These are phyloP conservation scores for Aporophyla lueneburgensis DNA, from an alignment of 2,888 invertebrate species.

Conservation along the genomic window DNA sequence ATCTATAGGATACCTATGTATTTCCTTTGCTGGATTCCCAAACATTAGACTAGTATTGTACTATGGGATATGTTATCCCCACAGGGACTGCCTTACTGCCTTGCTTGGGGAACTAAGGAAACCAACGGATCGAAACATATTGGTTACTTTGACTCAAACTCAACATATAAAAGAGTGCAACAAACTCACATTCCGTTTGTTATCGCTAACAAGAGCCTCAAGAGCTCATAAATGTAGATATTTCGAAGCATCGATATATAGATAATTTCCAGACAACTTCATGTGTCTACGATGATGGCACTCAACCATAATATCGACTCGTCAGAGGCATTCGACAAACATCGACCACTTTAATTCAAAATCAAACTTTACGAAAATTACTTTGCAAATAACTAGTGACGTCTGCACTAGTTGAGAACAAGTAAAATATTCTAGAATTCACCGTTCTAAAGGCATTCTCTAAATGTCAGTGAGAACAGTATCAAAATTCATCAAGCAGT, in stretches of 20 bases:
- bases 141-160: not conserved
- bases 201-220: slow-evolving; percentile 18
- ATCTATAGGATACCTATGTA: not conserved
- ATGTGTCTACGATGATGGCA: not conserved
- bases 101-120: too few species aligned
- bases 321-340: slow-evolving; percentile 29
- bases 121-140: not conserved
- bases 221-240: slow-evolving; percentile 9
- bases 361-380: not conserved
- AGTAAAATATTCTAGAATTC: not conserved
- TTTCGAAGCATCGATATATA: slow-evolving; percentile 5
- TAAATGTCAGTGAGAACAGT: not conserved
- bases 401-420: not conserved
- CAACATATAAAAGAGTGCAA: slow-evolving; percentile 10
- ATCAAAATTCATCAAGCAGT: not conserved
- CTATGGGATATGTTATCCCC: not conserved
- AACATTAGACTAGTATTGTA: not conserved
- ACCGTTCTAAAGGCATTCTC: not conserved
- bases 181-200: slow-evolving; percentile 26
- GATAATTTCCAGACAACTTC: slow-evolving; percentile 8
- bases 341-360: not conserved
- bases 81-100: not conserved
- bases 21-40: not conserved
- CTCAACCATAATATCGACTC: not conserved
- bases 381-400: not conserved